These are phyloP conservation scores for Kradibia gibbosae DNA, from an alignment of 1,140 invertebrate genomes.

Conservation along the genomic window DNA sequence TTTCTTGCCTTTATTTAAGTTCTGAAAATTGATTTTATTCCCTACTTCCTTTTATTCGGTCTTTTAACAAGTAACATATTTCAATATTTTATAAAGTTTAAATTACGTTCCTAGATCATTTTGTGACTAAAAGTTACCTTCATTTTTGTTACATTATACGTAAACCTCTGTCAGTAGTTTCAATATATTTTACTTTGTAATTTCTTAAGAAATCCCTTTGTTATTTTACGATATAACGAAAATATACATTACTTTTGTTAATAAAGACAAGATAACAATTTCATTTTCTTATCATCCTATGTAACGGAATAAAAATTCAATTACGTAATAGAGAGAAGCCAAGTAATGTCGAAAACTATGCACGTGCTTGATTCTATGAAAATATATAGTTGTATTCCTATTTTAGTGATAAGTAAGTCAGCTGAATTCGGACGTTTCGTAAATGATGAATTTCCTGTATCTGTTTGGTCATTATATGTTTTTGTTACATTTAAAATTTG, in stretches of 20 bases:
- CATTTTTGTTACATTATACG: background rate
- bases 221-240: background rate
- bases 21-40: background rate
- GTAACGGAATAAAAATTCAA: background rate
- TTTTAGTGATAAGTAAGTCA: background rate
- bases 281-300: background rate
- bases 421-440: background rate
- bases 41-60: background rate
- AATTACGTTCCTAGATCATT: background rate
- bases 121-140: background rate
- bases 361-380: background rate
- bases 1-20: background rate
- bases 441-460: background rate
- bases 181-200: background rate
- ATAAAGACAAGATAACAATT: background rate
- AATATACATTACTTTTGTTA: conserved; percentile 1
- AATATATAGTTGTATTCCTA: background rate
- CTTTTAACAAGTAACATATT: conserved; percentile 2
- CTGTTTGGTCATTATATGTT: background rate
- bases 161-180: background rate
- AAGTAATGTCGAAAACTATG: background rate
- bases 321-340: background rate
- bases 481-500: background rate
- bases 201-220: too few relatives aligned
- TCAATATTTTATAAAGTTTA: conserved; percentile 9